Evolutionary conservation across 2,113 vertebrate species (phyloP), one percentile per base, ranked within the genome.

Genomic region (Trichechus manatus): DNA sequence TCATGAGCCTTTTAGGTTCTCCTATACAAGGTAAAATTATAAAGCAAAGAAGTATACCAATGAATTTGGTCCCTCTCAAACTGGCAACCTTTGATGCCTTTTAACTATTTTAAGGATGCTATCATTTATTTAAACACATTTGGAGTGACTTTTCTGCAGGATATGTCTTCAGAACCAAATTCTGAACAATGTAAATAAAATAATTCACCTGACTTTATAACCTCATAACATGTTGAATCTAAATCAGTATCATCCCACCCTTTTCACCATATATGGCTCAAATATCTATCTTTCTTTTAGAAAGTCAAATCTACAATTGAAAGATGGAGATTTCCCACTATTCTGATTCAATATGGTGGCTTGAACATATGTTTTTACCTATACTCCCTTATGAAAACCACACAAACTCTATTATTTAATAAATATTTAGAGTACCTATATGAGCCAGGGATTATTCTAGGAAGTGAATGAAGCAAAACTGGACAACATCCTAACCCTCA

Each of bases 401-500:
- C 31, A 72, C 33, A 84, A 68, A 66, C 53, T 53, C n/a, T 66
- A 66, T 39, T 64, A 10, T 70, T 77, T 44, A 59, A 70, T 85
- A 68, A 90, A 59, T 78, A 84, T 78, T 56, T 56, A n/a, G 29
- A 44, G 10, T 90, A 47, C 47, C 83, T 66, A 39, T 56, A 56
- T 77, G 31, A 83, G 44, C 68, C 70, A 59, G 29, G 33, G 31
- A 82, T 82, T 66, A 17, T 75, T 91, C 63, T 85, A 85, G 39
- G 63, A 70, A 31, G 10, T 91, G 72, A 90, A 90, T n/a, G 90
- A 85, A 85, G 70, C 22, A 68, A 27, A 85, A 78, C 47, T 68
- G 29, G 66, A 66, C 15, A 44, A 94, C 68, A 70, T 66, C 77
- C 19, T 68, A 64, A 82, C n/a, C 44, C 29, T 85, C 72, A 85